Conservation (phyloP, 2,797 vertebrate genomes). For the Sarcoramphus papa region DNA sequence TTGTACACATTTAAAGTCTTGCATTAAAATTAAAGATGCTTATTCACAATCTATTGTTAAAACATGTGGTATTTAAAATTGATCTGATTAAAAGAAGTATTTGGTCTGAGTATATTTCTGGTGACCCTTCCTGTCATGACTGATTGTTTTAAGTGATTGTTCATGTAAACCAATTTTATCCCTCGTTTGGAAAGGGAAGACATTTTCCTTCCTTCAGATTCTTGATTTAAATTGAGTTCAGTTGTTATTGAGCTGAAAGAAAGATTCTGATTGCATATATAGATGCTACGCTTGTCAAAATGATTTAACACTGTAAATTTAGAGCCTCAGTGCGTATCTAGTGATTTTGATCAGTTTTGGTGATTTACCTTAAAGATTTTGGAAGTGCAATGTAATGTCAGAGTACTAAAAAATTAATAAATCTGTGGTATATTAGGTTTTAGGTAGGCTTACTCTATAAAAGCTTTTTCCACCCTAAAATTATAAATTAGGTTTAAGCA, state of each 20-base stretch:
- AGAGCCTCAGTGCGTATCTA: neutral
- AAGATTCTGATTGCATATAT: neutral
- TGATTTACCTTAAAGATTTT: neutral
- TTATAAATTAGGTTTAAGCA: neutral
- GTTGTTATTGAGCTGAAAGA: neutral
- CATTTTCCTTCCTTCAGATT: neutral
- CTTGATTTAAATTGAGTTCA: neutral
- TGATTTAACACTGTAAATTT: neutral
- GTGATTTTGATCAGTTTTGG: neutral
- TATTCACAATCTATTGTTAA: neutral
- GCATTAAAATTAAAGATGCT: neutral
- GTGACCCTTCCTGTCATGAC: neutral
- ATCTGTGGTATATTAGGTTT: neutral
- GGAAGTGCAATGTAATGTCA: neutral
- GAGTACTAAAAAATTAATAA: neutral
- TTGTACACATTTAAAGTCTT: neutral
- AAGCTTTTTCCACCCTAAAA: accelerated
- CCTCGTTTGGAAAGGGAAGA: neutral
- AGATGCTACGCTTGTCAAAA: neutral
- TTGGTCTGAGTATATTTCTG: neutral
- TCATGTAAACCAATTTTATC: neutral
- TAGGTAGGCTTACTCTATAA: neutral
- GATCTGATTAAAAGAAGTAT: neutral
- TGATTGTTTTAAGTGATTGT: neutral
- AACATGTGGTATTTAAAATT: neutral